A percentile compares a stretch with the other conserved stretches of the same genome.
These are phyloP conservation scores for Drosophila pseudotalamancana DNA, from an alignment of 2,888 invertebrate genomes.

Conservation along the genomic window DNA sequence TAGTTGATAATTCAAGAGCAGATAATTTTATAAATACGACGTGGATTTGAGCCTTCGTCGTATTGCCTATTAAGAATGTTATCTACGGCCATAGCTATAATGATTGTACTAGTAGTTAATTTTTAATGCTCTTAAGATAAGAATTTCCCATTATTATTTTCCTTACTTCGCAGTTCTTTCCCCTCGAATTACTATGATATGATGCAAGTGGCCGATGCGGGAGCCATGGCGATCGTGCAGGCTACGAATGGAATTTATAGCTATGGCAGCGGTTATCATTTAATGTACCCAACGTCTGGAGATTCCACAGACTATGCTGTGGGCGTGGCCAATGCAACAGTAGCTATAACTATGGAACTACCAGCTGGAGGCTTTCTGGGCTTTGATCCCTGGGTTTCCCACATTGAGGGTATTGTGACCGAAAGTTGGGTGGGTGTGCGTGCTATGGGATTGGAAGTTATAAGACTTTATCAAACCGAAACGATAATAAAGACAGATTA, in stretches of 20 bases:
- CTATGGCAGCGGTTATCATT: conserved; percentile 84
- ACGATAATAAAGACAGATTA: conserved; percentile 52
- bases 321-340: conserved; percentile 74
- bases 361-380: conserved; percentile 85
- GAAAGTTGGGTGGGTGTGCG: conserved; percentile 86
- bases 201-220: conserved; percentile 79
- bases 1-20: too few species aligned
- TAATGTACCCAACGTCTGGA: conserved; percentile 85
- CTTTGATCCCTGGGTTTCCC: conserved; percentile 85
- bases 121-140: neutral
- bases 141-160: neutral
- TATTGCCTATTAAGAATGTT: too few species aligned
- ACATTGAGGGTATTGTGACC: conserved; percentile 78
- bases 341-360: conserved; percentile 86
- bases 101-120: neutral
- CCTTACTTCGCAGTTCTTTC: conserved; percentile 55
- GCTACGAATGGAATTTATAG: conserved; percentile 79
- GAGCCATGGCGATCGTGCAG: conserved; percentile 79
- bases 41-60: too few species aligned
- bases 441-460: conserved; percentile 78
- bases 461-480: conserved; percentile 40
- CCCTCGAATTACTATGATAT: conserved; percentile 84
- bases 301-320: conserved; percentile 88
- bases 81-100: too few species aligned
- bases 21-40: too few species aligned